phyloP scores from a whole-genome alignment of 1,140 invertebrate species.

The Pachypeltis micranthus region DNA sequence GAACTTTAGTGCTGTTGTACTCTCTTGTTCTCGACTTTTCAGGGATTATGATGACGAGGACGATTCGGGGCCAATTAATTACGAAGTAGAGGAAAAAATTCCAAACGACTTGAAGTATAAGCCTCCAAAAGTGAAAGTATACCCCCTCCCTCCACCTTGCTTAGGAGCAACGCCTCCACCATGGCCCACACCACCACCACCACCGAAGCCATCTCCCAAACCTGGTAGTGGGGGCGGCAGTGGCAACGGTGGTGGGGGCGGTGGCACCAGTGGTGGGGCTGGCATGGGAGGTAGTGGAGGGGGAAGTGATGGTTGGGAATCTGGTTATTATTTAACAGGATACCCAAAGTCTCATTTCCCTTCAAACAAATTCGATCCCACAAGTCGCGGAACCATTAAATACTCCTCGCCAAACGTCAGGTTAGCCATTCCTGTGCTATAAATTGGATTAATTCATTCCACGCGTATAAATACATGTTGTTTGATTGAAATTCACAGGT shows the following conservation, averaged over 20 bases:
- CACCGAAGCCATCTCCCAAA: background rate
- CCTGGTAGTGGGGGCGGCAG: background rate
- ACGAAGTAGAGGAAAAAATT: slow-evolving; percentile 10
- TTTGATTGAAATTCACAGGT: too few species aligned
- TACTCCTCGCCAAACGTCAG: too few species aligned
- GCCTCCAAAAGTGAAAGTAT: slow-evolving; percentile 5
- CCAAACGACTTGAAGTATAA: slow-evolving; percentile 5
- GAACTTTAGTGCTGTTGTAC: too few species aligned
- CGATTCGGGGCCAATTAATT: background rate
- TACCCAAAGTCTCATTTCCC: too few species aligned
- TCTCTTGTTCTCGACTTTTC: too few species aligned
- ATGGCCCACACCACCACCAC: background rate
- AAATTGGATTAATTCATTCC: too few species aligned
- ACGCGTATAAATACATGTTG: too few species aligned
- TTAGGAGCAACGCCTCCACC: background rate
- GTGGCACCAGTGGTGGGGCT: background rate
- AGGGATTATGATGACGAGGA: slow-evolving; percentile 3
- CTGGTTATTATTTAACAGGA: too few species aligned
- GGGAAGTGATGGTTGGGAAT: too few species aligned
- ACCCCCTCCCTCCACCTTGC: slow-evolving; percentile 8
- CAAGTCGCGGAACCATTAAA: too few species aligned
- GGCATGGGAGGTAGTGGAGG: background rate
- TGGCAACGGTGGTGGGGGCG: background rate
- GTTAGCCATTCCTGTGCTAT: too few species aligned
- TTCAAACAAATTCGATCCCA: too few species aligned